These are phyloP conservation scores for Cisticola juncidis DNA, from an alignment of 2,113 vertebrate genomes.

Conservation along the genomic window DNA sequence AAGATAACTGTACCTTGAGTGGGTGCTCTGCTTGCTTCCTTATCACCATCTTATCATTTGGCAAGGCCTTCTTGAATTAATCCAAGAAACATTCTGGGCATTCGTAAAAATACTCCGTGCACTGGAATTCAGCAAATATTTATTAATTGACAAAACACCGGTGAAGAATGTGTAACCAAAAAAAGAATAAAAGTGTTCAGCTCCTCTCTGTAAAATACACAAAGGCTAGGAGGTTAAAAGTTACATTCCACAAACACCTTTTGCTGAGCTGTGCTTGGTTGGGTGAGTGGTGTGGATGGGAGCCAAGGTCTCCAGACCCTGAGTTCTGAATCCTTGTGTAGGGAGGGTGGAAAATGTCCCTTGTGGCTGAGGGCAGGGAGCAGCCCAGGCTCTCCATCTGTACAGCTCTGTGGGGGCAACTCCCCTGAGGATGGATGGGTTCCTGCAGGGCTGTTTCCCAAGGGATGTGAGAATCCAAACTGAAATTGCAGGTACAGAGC, in stretches of 20 bases:
- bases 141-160: neutral
- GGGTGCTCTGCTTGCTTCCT: neutral
- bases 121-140: constrained; percentile 55
- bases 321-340: neutral
- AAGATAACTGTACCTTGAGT: neutral
- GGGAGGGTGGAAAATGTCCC: neutral
- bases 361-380: neutral
- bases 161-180: neutral
- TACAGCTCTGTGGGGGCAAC: neutral
- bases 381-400: neutral
- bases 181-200: neutral
- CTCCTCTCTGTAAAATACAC: neutral
- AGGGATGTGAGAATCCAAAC: neutral
- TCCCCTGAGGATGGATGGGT: neutral
- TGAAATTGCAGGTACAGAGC: neutral
- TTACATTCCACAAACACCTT: constrained; percentile 7
- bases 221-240: neutral
- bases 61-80: constrained; percentile 8
- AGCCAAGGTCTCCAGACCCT: neutral
- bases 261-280: neutral
- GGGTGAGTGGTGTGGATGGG: neutral
- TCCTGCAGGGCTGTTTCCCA: neutral
- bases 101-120: neutral
- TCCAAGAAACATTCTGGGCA: constrained; percentile 61
- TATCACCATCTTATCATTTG: constrained; percentile 31